Percentiles rank a stretch among this genome's conserved stretches.
Evolutionary conservation across 2,888 invertebrate genomes (phyloP).

Genomic region (Bhutanitis thaidina): DNA sequence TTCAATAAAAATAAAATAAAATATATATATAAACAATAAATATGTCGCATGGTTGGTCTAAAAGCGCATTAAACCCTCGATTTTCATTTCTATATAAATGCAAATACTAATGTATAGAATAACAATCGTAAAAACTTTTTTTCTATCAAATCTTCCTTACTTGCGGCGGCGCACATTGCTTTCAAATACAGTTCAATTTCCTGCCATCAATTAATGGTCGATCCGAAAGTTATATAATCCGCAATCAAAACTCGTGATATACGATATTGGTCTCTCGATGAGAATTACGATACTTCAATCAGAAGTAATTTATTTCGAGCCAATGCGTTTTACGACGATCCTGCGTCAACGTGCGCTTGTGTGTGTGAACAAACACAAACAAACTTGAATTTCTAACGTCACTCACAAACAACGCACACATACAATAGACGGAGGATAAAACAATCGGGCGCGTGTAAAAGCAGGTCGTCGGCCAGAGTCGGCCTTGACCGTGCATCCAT

Average conservation of each 20-base stretch:
- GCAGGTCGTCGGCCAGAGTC: slow-evolving; percentile 51
- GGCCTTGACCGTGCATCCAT: slow-evolving; percentile 76
- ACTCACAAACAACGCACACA: slow-evolving; percentile 31
- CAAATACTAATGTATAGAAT: no score
- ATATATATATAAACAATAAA: no score
- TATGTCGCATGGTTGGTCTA: no score
- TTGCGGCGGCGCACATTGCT: neutral
- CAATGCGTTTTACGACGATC: slow-evolving; percentile 4
- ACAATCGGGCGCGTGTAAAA: slow-evolving; percentile 66
- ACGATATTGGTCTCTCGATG: slow-evolving; percentile 1
- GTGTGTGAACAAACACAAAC: slow-evolving; percentile 21
- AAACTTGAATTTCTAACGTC: slow-evolving; percentile 37
- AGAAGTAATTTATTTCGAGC: neutral
- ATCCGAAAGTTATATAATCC: neutral
- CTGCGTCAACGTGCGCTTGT: neutral
- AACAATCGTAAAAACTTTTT: no score
- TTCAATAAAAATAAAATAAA: no score
- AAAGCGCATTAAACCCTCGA: no score
- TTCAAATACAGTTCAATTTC: neutral
- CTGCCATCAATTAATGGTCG: neutral
- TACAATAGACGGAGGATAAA: slow-evolving; percentile 45
- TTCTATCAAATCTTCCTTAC: no score
- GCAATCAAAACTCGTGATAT: neutral
- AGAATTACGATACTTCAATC: slow-evolving; percentile 1
- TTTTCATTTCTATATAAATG: no score